Percentiles rank a stretch among this genome's conserved stretches.
phyloP scores from a whole-genome alignment of 2,797 vertebrate species.

The Aulostomus chinensis region DNA sequence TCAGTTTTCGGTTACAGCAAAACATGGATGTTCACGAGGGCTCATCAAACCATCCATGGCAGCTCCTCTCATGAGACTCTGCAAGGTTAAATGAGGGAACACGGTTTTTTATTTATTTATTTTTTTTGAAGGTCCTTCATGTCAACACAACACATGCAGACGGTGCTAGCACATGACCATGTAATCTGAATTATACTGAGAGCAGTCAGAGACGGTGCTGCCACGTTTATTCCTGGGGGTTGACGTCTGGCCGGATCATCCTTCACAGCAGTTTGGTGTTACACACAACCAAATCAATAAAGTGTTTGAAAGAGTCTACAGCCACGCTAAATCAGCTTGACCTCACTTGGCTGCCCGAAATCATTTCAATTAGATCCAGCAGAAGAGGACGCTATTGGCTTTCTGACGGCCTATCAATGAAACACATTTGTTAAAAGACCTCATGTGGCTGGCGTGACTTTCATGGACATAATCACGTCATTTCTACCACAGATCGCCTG shows the following conservation, averaged over 20 bases:
- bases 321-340: conserved; percentile 10
- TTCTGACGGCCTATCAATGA: not conserved
- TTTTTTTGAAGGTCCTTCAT: too few relatives aligned
- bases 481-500: not conserved
- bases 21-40: too few relatives aligned
- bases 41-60: too few relatives aligned
- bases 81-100: not conserved
- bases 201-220: not conserved
- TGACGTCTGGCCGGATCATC: conserved; percentile 6
- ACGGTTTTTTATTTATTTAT: conserved; percentile 2
- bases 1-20: too few relatives aligned
- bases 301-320: not conserved
- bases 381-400: not conserved
- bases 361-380: conserved; percentile 3
- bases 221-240: not conserved
- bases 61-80: not conserved
- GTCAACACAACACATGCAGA: conserved; percentile 1
- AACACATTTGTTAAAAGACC: not conserved
- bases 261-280: not conserved
- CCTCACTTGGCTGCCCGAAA: not conserved
- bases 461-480: not conserved
- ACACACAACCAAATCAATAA: conserved; percentile 7
- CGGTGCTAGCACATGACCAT: not conserved
- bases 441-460: not conserved
- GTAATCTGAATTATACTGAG: conserved; percentile 9